Evolutionary conservation across 2,888 invertebrate genomes (phyloP).

Genomic region (Nemotelus nigrinus): DNA sequence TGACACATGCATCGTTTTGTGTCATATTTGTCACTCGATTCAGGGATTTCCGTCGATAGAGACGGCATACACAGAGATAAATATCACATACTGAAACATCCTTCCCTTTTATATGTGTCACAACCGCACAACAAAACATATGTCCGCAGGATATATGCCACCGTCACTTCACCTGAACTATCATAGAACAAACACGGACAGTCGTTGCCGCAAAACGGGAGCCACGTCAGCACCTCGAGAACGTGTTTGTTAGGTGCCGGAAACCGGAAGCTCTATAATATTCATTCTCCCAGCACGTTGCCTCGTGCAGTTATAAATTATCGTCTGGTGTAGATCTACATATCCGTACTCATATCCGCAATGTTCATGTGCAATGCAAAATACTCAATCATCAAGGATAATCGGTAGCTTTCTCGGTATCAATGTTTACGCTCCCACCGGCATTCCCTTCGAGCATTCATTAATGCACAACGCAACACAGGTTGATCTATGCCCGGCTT

Average conservation of each 20-base stretch:
- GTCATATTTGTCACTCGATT: slow-evolving; percentile 36
- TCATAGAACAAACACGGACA: not conserved
- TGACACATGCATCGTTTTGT: slow-evolving; percentile 15
- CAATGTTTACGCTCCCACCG: not conserved
- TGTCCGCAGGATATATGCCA: not conserved
- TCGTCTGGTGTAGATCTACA: slow-evolving; percentile 31
- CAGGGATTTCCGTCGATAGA: slow-evolving; percentile 36
- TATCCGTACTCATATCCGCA: slow-evolving; percentile 22
- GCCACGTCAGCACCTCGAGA: slow-evolving; percentile 20
- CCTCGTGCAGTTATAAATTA: slow-evolving; percentile 30
- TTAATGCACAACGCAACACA: not conserved
- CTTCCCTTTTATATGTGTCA: not conserved
- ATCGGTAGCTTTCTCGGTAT: not conserved
- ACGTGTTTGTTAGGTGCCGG: slow-evolving; percentile 37
- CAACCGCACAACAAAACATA: slow-evolving; percentile 9
- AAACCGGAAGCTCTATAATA: slow-evolving; percentile 31
- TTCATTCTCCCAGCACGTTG: slow-evolving; percentile 37
- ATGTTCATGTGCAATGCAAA: not conserved
- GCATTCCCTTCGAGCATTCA: not conserved
- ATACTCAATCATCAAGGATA: not conserved
- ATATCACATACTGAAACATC: not conserved
- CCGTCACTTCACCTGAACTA: not conserved
- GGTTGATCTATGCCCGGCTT: not conserved
- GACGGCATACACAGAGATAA: not conserved
- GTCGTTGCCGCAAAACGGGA: slow-evolving; percentile 26